Evolutionary conservation across 2,888 invertebrate genomes (phyloP), one percentile per base, ranked within the genome.

Genomic region (Dyspetes luteomarginatus): DNA sequence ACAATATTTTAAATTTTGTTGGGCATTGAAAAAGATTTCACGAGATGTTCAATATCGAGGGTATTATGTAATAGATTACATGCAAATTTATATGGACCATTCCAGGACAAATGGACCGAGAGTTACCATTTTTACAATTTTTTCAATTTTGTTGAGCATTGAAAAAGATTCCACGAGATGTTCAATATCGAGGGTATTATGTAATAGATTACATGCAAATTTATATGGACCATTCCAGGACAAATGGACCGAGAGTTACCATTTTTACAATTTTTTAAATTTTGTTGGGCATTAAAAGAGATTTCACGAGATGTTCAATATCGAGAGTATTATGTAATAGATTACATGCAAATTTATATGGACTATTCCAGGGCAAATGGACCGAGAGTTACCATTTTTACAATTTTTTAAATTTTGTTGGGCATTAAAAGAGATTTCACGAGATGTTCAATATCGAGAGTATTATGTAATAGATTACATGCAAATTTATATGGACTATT

Each of bases 181-280:
- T 55, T 48, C 43, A 26, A 58, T 41, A 26, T 26, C n/a, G 12
- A 41, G 41, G 9, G 41, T 19, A 4, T 12, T 45, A 28, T 62
- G 43, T 60, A 24, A 4, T 26, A 9, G 26, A 62, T 52, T 52
- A 52, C 45, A 41, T 36, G 52, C 28, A 52, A n/a, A n/a, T n/a
- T 12, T 4, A 19, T 17, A 22, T n/a, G 2, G 36, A 36, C 36
- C 12, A 12, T 12, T 36, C 1, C 5, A 36, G 36, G 36, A 12
- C 36, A 36, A 36, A 36, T 41, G 12, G 67, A 2, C n/a, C 19
- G 50, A 19, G 7, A 26, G 17, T 36, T 26, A n/a, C 4, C 19
- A 50, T 15, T 19, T 50, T 50, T 17, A 19, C 19, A 19, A 17
- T 7, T 3, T 19, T 50, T 50, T 55, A 24, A 12, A 12, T 12